Base-by-base conservation (phyloP, 2,113 vertebrate genomes). In the Butastur rufipennis region DNA sequence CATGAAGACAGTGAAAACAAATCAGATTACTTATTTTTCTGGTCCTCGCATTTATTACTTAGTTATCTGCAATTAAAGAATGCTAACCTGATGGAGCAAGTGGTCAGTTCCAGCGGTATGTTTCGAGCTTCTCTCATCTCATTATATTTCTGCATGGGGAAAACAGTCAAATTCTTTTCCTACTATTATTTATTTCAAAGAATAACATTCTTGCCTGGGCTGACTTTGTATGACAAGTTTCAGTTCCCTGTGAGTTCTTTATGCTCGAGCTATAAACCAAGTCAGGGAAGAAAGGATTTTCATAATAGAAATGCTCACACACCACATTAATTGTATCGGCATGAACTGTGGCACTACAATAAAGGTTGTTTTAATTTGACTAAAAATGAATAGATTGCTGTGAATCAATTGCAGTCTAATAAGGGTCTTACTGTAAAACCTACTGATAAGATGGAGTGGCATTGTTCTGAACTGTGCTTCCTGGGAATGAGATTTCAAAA, bases 311-410 rank as follows among this genome's bases (percentile, higher is more conserved):
- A 92, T 94, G 45, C 90, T 85, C 90, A 96, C 87, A 87, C 27
- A 67, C 66, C 36, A 79, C 65, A 71, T 80, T 95, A 90, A 88
- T 80, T 92, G n/a, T 81, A 92, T 86, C 79, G 96, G 95, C 93
- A 58, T 84, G 96, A 95, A 95, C 71, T 96, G 55, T 88, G 72
- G 86, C 56, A 94, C 84, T 81, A 87, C 86, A 96, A 92, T 95
- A 79, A 97, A 95, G 43, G 62, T 85, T 96, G 74, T 82, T 97
- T 89, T 94, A 97, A 97, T 97, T 96, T 97, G 92, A 93, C 74
- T 93, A 83, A 95, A 91, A 97, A 83, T 91, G 79, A 97, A 96
- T 86, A 93, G 59, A 73, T 95, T 95, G 78, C 89, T 92, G 58
- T 70, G 71, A 97, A 95, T 97, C 84, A 90, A 91, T 87, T 95